Conservation (phyloP, 1,140 invertebrate genomes). For the Drosophila littoralis region DNA sequence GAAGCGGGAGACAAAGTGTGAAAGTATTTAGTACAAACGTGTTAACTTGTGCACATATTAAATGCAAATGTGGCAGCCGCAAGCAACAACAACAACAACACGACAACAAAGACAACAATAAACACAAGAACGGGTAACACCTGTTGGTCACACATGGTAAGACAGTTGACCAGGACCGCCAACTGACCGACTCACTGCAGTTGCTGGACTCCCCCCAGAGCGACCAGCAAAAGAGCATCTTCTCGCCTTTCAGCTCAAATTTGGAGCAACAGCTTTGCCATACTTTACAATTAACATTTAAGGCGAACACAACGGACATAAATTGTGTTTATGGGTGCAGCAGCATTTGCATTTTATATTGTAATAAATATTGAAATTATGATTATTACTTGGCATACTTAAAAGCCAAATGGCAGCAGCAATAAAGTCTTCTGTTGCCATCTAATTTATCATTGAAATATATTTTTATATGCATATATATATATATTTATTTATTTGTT, state of each 20-base stretch:
- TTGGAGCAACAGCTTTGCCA: neutral
- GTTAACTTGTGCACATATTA: conserved; percentile 67
- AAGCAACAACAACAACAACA: conserved; percentile 34
- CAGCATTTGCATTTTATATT: conserved; percentile 37
- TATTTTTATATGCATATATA: conserved; percentile 20
- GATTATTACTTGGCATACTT: conserved; percentile 10
- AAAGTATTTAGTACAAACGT: conserved; percentile 73
- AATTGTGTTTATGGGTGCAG: conserved; percentile 47
- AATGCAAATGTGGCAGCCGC: conserved; percentile 58
- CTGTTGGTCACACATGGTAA: conserved; percentile 53
- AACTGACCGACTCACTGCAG: neutral
- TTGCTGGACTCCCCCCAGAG: too few relatives aligned
- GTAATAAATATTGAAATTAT: conserved; percentile 58
- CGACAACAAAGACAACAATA: conserved; percentile 23
- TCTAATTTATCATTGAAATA: conserved; percentile 5
- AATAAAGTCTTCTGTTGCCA: neutral
- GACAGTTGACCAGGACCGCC: conserved; percentile 9
- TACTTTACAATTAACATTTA: conserved; percentile 33
- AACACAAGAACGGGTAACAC: conserved; percentile 53
- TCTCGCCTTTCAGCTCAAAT: neutral
- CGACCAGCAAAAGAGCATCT: neutral
- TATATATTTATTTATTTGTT: conserved; percentile 16
- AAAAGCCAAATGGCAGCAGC: conserved; percentile 27
- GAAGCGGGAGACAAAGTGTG: conserved; percentile 55
- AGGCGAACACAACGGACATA: neutral